Evolutionary conservation across 2,113 vertebrate species (phyloP), one percentile per base, ranked within the genome.

Genomic region (Bubo blakistoni): DNA sequence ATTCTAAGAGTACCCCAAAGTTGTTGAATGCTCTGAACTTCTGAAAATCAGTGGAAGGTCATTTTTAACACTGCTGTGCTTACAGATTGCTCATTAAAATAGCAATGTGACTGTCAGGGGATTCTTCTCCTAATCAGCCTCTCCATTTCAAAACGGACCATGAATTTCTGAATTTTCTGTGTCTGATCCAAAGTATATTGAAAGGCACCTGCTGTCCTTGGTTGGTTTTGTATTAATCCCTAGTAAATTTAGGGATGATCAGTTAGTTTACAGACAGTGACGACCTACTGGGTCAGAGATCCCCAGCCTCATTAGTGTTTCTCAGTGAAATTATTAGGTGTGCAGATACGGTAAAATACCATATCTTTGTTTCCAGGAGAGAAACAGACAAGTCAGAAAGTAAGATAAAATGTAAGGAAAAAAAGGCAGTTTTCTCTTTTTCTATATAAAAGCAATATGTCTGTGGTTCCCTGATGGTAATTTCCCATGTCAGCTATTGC

Each of bases 11-110:
- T 66, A 40, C 21, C 26, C 38, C 26, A 44, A 93, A 89, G 36
- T n/a, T 86, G 26, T n/a, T 62, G 25, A 77, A 80, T 86, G 47
- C 21, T 74, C 63, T 79, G 58, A 82, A 96, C 52, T 83, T 91
- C 16, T 79, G 86, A 85, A 95, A 95, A 96, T 61, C 66, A 79
- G 36, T 73, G 20, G 65, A 92, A 97, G 79, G 84, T 94, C 88
- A 90, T 88, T 91, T 94, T 92, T 47, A 81, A 34, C 26, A 34
- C 32, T 80, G 42, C 36, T 83, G 29, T 87, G 86, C 66, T 74
- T 86, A 51, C 66, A 71, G 72, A 94, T 83, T 86, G 62, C 55
- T 89, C 73, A 79, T 84, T 96, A 91, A 94, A 95, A 84, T 49
- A 91, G n/a, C 19, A 79, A 29, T 38, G 44, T 2, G 17, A 78